phyloP scores from a whole-genome alignment of 1,140 invertebrate species.

The Nebria ingens region DNA sequence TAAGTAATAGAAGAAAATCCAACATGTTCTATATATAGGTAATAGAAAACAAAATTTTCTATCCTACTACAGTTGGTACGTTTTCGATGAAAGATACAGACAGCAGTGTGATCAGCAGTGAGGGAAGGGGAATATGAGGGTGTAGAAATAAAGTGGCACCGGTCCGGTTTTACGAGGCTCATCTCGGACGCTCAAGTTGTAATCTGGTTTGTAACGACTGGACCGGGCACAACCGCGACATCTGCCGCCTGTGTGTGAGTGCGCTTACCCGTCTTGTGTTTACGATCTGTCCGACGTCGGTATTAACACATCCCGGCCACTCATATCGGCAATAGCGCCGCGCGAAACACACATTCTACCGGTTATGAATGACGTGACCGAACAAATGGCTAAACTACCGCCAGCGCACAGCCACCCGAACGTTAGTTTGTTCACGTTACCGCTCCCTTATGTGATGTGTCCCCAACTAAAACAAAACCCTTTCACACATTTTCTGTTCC shows the following conservation, averaged over 20 bases:
- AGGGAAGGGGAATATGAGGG: background rate
- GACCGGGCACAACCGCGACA: constrained; percentile 25
- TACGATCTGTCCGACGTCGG: constrained; percentile 32
- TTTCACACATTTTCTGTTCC: no score
- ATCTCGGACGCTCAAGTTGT: constrained; percentile 20
- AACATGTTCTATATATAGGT: no score
- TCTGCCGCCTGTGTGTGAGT: background rate
- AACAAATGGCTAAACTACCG: no score
- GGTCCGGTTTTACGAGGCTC: constrained; percentile 24
- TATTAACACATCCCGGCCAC: constrained; percentile 32
- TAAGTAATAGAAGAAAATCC: no score
- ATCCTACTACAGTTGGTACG: no score
- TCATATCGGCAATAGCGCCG: constrained; percentile 23
- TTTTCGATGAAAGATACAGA: no score
- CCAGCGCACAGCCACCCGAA: no score
- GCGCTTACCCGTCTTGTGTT: constrained; percentile 28
- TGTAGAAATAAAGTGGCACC: constrained; percentile 14
- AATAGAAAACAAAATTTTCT: no score
- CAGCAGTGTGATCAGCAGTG: background rate
- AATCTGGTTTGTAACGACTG: constrained; percentile 34
- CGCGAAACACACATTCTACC: constrained; percentile 32
- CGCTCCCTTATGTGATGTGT: no score
- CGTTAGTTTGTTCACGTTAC: no score
- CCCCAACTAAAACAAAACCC: no score
- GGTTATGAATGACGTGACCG: constrained; percentile 37